Conservation (phyloP, 1,140 invertebrate genomes). For the Dendrolimus kikuchii region DNA sequence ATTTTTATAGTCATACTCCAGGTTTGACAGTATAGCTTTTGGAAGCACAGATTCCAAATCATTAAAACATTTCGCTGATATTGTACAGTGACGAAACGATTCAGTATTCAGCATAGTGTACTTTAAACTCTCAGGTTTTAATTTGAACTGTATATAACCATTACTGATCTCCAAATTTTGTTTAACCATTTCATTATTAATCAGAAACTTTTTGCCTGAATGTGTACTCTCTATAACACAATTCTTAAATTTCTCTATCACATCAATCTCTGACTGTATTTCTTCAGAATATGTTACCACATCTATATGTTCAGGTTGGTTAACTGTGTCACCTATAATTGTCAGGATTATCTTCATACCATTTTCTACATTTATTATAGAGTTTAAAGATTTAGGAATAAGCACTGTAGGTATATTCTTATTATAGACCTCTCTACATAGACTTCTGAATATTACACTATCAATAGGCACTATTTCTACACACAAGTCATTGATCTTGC, state of each 20-base stretch:
- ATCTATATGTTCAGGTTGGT: slow-evolving; percentile 72
- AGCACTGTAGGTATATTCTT: slow-evolving; percentile 58
- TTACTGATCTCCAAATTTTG: slow-evolving; percentile 65
- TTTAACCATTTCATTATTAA: slow-evolving; percentile 73
- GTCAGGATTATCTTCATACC: slow-evolving; percentile 58
- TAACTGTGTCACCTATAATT: slow-evolving; percentile 43
- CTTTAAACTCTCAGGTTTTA: slow-evolving; percentile 73
- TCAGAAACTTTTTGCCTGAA: slow-evolving; percentile 72
- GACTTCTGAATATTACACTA: slow-evolving; percentile 50
- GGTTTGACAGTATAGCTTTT: slow-evolving; percentile 27
- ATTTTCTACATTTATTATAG: slow-evolving; percentile 57
- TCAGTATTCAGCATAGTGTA: slow-evolving; percentile 75
- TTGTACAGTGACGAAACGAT: slow-evolving; percentile 71
- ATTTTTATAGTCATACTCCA: slow-evolving; percentile 57
- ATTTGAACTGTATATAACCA: slow-evolving; percentile 66
- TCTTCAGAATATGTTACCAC: slow-evolving; percentile 68
- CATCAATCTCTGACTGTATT: slow-evolving; percentile 57
- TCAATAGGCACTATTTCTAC: slow-evolving; percentile 60
- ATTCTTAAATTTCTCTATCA: slow-evolving; percentile 73
- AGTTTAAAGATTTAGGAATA: slow-evolving; percentile 59
- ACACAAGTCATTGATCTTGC: slow-evolving; percentile 45
- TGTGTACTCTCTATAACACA: slow-evolving; percentile 73
- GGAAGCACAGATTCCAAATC: slow-evolving; percentile 43
- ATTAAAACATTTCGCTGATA: slow-evolving; percentile 67
- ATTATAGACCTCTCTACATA: slow-evolving; percentile 54